Evolutionary conservation across 2,113 vertebrate genomes (phyloP).

Genomic region (Uria aalge): DNA sequence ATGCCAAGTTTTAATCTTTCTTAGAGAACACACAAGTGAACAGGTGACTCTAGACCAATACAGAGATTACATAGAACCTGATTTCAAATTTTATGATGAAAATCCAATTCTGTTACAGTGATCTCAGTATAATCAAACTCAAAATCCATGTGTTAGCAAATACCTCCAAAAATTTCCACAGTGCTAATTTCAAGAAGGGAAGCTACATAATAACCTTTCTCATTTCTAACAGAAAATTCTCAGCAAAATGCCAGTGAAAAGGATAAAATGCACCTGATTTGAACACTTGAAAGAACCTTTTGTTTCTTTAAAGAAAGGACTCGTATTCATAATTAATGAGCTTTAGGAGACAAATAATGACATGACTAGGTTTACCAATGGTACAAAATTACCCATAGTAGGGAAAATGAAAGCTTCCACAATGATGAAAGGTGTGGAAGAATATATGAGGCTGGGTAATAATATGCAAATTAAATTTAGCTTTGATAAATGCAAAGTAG

Average conservation of each 20-base stretch:
- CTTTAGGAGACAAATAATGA: slow-evolving; percentile 7
- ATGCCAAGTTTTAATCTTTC: not conserved
- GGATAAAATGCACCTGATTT: slow-evolving; percentile 20
- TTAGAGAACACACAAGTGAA: not conserved
- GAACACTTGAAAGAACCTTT: slow-evolving; percentile 6
- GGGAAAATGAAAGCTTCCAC: not conserved
- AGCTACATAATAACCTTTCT: not conserved
- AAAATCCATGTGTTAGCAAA: not conserved
- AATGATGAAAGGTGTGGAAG: not conserved
- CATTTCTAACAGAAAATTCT: not conserved
- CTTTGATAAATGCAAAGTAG: not conserved
- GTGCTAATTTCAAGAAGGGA: not conserved
- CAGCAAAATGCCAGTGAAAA: not conserved
- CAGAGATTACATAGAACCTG: not conserved
- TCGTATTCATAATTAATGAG: slow-evolving; percentile 31
- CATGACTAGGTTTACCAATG: not conserved
- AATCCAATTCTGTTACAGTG: not conserved
- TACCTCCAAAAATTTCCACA: not conserved
- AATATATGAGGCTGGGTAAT: not conserved
- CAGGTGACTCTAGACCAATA: not conserved
- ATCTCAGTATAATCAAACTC: not conserved
- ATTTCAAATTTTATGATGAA: not conserved
- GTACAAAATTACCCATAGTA: not conserved
- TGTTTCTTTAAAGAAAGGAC: slow-evolving; percentile 16
- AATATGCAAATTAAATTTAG: not conserved